Evolutionary conservation across 1,140 invertebrate species (phyloP).

Genomic region (Venustaconcha ellipsiformis): DNA sequence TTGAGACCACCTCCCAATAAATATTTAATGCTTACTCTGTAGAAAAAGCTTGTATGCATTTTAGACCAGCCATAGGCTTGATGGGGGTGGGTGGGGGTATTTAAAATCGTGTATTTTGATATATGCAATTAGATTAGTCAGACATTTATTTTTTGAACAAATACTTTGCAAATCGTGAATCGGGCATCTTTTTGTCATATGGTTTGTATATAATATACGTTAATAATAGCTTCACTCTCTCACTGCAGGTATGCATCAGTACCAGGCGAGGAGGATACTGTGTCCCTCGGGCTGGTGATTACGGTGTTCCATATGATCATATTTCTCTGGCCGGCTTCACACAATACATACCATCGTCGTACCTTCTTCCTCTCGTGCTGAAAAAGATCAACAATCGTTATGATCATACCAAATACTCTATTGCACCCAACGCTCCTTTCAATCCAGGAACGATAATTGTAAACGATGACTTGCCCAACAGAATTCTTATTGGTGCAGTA

Average conservation of each 20-base stretch:
- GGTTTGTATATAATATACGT: no score
- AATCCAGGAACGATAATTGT: constrained; percentile 48
- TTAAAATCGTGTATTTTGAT: no score
- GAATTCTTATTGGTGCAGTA: constrained; percentile 70
- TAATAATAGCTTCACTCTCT: no score
- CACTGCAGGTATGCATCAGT: constrained; percentile 39
- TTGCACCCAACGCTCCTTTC: constrained; percentile 40
- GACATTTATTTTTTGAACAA: no score
- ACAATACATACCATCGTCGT: constrained; percentile 26
- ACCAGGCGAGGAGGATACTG: constrained; percentile 37
- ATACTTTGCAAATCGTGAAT: no score
- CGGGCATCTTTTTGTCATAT: no score
- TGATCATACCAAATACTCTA: constrained; percentile 40
- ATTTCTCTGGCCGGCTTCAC: constrained; percentile 35
- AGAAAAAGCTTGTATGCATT: no score
- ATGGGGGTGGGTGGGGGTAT: no score
- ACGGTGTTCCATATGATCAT: constrained; percentile 41
- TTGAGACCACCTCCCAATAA: no score
- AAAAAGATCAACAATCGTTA: constrained; percentile 36
- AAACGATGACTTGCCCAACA: constrained; percentile 72
- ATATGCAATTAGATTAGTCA: no score
- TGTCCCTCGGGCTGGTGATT: constrained; percentile 36
- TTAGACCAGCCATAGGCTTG: no score
- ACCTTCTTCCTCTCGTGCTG: constrained; percentile 35
- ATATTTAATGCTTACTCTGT: no score